A percentile compares a stretch with the other conserved stretches of the same genome.
Conservation (phyloP, 2,797 vertebrate species). For the Chaunax sp. region DNA sequence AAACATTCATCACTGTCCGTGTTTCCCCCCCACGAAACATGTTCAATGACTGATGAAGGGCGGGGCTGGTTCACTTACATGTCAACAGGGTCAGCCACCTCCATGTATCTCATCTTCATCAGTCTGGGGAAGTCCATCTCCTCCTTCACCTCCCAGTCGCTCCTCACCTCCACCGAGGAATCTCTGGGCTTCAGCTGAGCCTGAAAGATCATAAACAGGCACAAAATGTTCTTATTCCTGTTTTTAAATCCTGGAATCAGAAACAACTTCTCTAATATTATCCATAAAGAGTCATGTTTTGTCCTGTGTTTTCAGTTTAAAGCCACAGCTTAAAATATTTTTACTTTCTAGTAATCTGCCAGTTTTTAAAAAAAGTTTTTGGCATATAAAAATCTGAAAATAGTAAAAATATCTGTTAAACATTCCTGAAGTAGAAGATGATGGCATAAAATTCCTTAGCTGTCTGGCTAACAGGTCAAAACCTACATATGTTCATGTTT, state of each 20-base stretch:
- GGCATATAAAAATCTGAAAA: too few relatives aligned
- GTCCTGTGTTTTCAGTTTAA: background rate
- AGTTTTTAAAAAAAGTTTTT: too few relatives aligned
- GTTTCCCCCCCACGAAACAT: background rate
- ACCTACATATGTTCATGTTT: too few relatives aligned
- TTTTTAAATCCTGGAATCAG: background rate
- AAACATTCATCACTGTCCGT: fast-evolving
- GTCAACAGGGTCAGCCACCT: slow-evolving; percentile 93
- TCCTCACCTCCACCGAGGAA: slow-evolving; percentile 97
- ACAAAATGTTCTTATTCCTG: too few relatives aligned
- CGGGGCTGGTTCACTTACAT: slow-evolving; percentile 85
- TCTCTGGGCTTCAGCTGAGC: slow-evolving; percentile 94
- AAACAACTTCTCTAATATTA: background rate
- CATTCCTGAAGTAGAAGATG: too few relatives aligned
- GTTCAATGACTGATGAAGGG: fast-evolving
- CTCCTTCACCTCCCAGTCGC: slow-evolving; percentile 99
- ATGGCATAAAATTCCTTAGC: too few relatives aligned
- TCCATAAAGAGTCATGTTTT: background rate
- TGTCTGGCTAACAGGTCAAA: too few relatives aligned
- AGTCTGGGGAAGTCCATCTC: slow-evolving; percentile 98
- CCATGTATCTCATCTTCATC: slow-evolving; percentile 99
- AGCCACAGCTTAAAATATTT: background rate
- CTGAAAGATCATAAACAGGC: too few relatives aligned
- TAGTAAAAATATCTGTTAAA: too few relatives aligned
- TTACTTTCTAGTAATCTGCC: background rate